Evolutionary conservation across 2,888 invertebrate species (phyloP), one percentile per base, ranked within the genome.

Genomic region (Calliscelio sp.): DNA sequence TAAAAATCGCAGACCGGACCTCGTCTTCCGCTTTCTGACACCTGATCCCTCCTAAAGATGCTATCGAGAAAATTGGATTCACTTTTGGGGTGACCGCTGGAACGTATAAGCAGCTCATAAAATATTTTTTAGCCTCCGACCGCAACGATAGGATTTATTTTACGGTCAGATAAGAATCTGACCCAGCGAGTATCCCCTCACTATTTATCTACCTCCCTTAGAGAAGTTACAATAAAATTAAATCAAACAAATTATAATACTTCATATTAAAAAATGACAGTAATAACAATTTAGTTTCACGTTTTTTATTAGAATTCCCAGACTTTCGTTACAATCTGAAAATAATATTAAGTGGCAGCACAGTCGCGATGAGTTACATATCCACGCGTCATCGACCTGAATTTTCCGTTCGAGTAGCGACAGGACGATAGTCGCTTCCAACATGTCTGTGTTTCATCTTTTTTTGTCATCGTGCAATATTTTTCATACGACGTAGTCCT

Each of bases 31-130:
- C 70, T 86, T 80, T 74, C 73, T 85, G 84, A 90, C 92, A 92
- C 92, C 92, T 92, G 92, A 92, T 91, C 90, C 90, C 90, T 88
- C 89, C 90, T 91, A 91, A 92, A 93, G 93, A 93, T 93, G 90
- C 87, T 93, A 93, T 93, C 93, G 90, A 87, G 89, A 92, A 93
- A 93, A 93, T 93, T 93, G 93, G 91, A 93, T 93, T 92, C 90
- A 90, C 90, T 91, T 88, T 89, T 89, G 86, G 92, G 93, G 93
- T 92, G 92, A 92, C 93, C 92, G 89, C 88, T 91, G 90, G 89
- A 91, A 92, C 92, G 93, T 92, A 93, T 93, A 93, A 93, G 92
- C 92, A 92, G 92, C 91, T 92, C 92, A 90, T 93, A 92, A 93
- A 92, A 92, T 92, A 91, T 91, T 92, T 92, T 92, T 92, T 91